Conservation (phyloP, 2,113 vertebrate species). For the Cyanoramphus novaezelandiae region DNA sequence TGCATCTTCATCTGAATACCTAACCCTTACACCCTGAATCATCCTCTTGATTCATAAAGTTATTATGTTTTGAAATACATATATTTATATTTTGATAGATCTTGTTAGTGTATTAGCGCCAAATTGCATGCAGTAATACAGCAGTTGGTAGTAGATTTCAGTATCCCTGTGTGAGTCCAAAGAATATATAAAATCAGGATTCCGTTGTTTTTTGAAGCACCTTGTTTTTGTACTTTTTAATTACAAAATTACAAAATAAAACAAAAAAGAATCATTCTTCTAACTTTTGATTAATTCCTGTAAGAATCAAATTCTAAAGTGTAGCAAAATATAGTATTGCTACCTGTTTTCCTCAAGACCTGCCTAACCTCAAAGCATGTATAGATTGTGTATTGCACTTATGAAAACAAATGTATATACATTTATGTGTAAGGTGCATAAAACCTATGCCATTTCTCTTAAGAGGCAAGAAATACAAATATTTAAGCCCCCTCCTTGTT, state of each 20-base stretch:
- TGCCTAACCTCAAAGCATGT: not conserved
- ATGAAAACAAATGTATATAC: not conserved
- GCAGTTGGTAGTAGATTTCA: slow-evolving; percentile 46
- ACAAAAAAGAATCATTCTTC: not conserved
- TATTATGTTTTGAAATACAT: slow-evolving; percentile 50
- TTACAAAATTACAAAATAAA: not conserved
- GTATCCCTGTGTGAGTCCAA: slow-evolving; percentile 7
- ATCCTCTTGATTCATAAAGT: slow-evolving; percentile 42
- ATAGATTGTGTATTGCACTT: not conserved
- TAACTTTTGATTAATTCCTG: not conserved
- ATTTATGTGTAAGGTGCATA: not conserved
- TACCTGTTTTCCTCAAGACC: not conserved
- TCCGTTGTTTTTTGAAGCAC: not conserved
- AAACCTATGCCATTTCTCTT: not conserved
- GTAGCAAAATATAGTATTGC: not conserved
- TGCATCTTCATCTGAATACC: slow-evolving; percentile 15
- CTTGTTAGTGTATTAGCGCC: slow-evolving; percentile 17
- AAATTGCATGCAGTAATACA: slow-evolving; percentile 36
- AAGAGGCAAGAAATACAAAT: not conserved
- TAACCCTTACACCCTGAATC: slow-evolving; percentile 39
- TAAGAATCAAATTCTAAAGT: not conserved
- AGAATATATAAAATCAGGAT: not conserved
- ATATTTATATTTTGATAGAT: slow-evolving; percentile 56
- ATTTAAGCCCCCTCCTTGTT: not conserved
- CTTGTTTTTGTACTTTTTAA: not conserved